A percentile compares a stretch with the other conserved stretches of the same genome.
These are phyloP conservation scores for Coracias cyanogaster DNA, from an alignment of 2,797 vertebrate genomes.

Conservation along the genomic window DNA sequence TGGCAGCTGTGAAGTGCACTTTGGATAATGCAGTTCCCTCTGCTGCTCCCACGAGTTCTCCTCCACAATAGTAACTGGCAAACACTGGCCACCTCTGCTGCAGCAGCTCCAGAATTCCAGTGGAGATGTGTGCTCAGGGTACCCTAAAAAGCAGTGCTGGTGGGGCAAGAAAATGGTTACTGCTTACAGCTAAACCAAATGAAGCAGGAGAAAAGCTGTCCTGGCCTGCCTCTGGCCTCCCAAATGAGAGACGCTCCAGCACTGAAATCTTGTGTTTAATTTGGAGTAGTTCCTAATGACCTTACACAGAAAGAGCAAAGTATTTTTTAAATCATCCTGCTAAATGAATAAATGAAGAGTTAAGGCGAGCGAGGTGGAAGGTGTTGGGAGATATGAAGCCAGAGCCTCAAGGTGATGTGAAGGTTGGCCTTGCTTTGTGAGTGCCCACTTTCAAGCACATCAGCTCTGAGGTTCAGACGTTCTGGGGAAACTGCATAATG, in stretches of 20 bases:
- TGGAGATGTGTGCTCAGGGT: neutral
- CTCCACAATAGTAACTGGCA: fast-evolving
- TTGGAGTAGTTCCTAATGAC: neutral
- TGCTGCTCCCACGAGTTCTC: neutral
- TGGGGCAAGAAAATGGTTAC: neutral
- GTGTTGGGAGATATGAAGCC: neutral
- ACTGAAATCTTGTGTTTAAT: neutral
- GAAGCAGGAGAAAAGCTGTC: neutral
- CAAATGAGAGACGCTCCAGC: neutral
- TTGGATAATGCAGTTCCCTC: neutral
- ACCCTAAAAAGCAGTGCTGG: neutral
- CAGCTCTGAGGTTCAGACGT: neutral
- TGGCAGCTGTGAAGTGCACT: neutral
- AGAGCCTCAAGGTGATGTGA: neutral
- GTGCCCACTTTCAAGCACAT: neutral
- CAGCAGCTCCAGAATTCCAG: neutral
- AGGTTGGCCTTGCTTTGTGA: neutral
- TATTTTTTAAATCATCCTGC: neutral
- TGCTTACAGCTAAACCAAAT: neutral
- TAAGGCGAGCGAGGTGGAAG: neutral
- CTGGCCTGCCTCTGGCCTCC: neutral
- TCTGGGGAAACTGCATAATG: neutral
- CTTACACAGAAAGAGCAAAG: neutral
- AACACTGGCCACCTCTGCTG: neutral
- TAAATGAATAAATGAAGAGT: neutral